Conservation (phyloP, 2,797 vertebrate genomes). For the Halcyon badia region DNA sequence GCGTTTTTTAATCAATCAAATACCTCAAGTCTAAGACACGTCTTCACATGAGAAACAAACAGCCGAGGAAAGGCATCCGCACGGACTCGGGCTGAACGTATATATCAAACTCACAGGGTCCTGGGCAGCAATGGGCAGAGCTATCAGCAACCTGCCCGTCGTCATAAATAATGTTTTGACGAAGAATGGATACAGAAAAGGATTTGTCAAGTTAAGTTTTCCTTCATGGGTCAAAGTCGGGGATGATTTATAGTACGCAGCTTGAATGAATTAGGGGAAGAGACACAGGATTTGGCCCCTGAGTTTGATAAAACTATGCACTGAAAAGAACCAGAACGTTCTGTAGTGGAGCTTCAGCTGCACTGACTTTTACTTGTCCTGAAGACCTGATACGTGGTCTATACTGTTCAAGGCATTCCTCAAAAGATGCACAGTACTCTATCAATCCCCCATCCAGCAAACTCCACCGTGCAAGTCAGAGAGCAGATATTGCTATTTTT, state of each 20-base stretch:
- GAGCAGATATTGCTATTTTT: not conserved
- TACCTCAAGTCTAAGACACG: conserved; percentile 34
- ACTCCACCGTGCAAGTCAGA: not conserved
- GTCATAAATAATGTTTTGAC: not conserved
- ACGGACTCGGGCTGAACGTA: conserved; percentile 12
- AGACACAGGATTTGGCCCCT: not conserved
- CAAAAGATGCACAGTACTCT: not conserved
- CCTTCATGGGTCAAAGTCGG: not conserved
- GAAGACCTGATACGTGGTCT: not conserved
- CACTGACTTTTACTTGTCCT: accelerated
- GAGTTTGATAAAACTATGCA: not conserved
- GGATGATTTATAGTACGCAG: not conserved
- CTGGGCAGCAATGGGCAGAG: not conserved
- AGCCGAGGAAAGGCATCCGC: conserved; percentile 29
- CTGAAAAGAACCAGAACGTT: not conserved
- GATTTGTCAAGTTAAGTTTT: conserved; percentile 37
- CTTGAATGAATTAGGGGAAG: not conserved
- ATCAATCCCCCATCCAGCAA: not conserved
- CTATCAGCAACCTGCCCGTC: not conserved
- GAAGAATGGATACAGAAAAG: conserved; percentile 14
- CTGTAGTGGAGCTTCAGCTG: not conserved
- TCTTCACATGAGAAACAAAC: conserved; percentile 50
- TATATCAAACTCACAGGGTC: not conserved
- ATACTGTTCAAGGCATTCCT: not conserved
- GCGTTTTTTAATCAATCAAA: conserved; percentile 49